phyloP scores from a whole-genome alignment of 2,113 vertebrate species.

The Calypte anna region DNA sequence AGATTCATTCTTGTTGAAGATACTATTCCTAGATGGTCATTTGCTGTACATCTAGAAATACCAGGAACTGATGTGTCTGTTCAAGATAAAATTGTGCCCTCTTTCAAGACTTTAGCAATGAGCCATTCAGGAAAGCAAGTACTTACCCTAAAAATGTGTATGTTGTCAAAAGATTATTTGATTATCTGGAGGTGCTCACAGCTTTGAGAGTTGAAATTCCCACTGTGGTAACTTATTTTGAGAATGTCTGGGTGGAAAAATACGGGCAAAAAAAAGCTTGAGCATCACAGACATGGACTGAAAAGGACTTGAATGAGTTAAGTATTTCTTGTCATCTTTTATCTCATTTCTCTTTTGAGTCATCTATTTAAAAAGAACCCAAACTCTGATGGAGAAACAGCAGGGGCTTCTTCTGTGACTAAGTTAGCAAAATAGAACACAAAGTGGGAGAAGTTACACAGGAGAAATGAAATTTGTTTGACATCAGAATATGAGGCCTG shows the following conservation, averaged over 20 bases:
- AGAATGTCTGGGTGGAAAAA: not conserved
- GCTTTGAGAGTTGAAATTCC: not conserved
- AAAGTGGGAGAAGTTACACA: not conserved
- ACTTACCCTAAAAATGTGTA: not conserved
- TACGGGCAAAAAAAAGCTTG: not conserved
- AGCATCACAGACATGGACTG: not conserved
- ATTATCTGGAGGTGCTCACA: not conserved
- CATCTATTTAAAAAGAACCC: not conserved
- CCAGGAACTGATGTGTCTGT: not conserved
- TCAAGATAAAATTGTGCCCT: not conserved
- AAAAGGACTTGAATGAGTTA: not conserved
- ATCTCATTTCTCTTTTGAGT: not conserved
- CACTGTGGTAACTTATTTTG: not conserved
- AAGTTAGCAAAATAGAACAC: constrained; percentile 29
- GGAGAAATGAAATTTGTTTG: not conserved
- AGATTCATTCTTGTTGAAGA: not conserved
- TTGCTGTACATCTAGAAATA: not conserved
- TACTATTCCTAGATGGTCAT: not conserved
- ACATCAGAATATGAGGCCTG: not conserved
- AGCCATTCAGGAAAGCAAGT: not conserved
- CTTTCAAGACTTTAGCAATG: not conserved
- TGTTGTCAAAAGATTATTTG: not conserved
- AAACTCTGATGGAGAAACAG: not conserved
- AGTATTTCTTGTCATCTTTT: not conserved
- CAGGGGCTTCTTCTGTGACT: not conserved